A percentile compares a stretch with the other conserved stretches of the same genome.
These are phyloP conservation scores for Orthosia gothica DNA, from an alignment of 2,888 invertebrate genomes.

Conservation along the genomic window DNA sequence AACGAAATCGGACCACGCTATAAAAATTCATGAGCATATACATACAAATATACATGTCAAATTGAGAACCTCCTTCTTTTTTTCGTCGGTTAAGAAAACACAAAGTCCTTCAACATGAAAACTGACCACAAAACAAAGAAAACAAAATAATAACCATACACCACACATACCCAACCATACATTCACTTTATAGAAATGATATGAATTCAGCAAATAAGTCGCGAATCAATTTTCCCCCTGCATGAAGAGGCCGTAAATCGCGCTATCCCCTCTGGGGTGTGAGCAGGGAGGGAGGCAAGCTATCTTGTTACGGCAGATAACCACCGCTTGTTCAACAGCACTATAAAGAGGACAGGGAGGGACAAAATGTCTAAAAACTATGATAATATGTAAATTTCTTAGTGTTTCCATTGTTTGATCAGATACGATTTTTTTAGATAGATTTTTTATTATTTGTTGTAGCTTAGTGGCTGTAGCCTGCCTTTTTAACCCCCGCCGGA, in stretches of 20 bases:
- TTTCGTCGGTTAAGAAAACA: too few relatives aligned
- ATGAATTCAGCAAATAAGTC: conserved; percentile 72
- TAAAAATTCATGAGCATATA: too few relatives aligned
- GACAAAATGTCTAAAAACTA: conserved; percentile 79
- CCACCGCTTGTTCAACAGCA: conserved; percentile 75
- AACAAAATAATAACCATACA: conserved; percentile 34
- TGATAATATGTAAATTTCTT: conserved; percentile 77
- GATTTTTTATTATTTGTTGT: too few relatives aligned
- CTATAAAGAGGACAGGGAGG: conserved; percentile 73
- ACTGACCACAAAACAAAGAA: conserved; percentile 23
- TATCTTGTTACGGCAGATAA: conserved; percentile 74
- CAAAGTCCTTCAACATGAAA: background rate
- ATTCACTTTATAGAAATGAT: conserved; percentile 54
- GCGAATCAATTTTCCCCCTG: conserved; percentile 77
- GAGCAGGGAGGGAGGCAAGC: conserved; percentile 35
- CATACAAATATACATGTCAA: too few relatives aligned
- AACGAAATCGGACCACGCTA: too few relatives aligned
- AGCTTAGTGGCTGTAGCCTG: too few relatives aligned
- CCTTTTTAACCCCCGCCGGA: too few relatives aligned
- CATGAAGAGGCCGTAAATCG: conserved; percentile 71
- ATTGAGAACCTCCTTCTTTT: too few relatives aligned
- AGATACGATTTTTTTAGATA: conserved; percentile 41
- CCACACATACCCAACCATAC: conserved; percentile 15
- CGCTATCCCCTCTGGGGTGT: conserved; percentile 34
- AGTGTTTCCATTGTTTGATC: conserved; percentile 62